phyloP scores from a whole-genome alignment of 2,113 vertebrate species.

The Toxostoma redivivum region DNA sequence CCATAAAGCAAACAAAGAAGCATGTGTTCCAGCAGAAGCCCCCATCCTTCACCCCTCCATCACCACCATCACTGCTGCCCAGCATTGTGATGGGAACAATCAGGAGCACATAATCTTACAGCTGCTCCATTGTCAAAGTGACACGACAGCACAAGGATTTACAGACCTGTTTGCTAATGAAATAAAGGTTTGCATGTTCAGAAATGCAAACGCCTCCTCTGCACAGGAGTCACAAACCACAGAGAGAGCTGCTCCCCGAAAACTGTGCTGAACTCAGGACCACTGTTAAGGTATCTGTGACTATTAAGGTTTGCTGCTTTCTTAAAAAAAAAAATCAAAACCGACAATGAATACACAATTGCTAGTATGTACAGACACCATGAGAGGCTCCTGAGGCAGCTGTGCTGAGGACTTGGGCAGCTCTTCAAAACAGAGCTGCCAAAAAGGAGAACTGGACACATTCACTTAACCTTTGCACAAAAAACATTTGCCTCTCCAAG shows the following conservation, averaged over 20 bases:
- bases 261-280: background rate
- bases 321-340: background rate
- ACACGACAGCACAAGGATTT: background rate
- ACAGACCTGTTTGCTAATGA: background rate
- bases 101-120: background rate
- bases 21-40: background rate
- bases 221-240: background rate
- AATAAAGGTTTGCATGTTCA: background rate
- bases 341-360: background rate
- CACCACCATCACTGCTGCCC: background rate
- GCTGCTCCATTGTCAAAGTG: background rate
- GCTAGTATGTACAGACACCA: accelerated
- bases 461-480: background rate
- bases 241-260: background rate
- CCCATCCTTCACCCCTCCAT: background rate
- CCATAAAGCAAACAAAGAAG: background rate
- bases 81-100: background rate
- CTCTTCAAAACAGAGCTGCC: background rate
- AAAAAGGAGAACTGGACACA: background rate
- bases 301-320: background rate
- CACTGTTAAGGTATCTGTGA: background rate
- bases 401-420: background rate
- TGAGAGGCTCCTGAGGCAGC: background rate
- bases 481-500: background rate
- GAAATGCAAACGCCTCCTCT: background rate